Conservation (phyloP, 1,140 invertebrate genomes). For the Parasteatoda tepidariorum region DNA sequence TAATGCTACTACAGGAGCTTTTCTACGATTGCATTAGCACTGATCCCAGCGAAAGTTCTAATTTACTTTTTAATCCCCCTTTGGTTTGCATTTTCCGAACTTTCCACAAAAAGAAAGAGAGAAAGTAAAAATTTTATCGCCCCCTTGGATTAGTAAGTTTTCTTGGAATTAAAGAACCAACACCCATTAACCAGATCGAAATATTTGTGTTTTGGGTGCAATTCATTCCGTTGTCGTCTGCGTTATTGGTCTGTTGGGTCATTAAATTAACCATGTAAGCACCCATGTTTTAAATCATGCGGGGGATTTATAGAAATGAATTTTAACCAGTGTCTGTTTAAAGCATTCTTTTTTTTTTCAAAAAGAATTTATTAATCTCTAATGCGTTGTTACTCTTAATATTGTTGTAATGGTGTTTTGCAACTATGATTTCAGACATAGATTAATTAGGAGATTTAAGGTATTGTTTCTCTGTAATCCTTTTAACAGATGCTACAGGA, state of each 20-base stretch:
- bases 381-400: neutral
- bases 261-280: neutral
- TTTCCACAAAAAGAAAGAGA: neutral
- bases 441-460: too few relatives aligned
- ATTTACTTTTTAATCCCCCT: slow-evolving; percentile 60
- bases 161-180: slow-evolving; percentile 28
- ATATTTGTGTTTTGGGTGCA: slow-evolving; percentile 60
- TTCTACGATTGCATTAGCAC: slow-evolving; percentile 38
- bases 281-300: neutral
- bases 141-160: slow-evolving; percentile 5
- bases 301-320: neutral
- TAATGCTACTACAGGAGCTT: neutral
- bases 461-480: too few relatives aligned
- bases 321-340: neutral
- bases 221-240: slow-evolving; percentile 42
- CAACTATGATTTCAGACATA: too few relatives aligned
- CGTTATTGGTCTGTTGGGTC: slow-evolving; percentile 12
- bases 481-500: too few relatives aligned
- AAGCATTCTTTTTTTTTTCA: neutral
- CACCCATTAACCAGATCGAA: slow-evolving; percentile 55
- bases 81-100: slow-evolving; percentile 3
- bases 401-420: too few relatives aligned
- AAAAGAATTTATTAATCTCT: neutral
- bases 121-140: slow-evolving; percentile 37
- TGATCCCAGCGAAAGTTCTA: slow-evolving; percentile 26